These are phyloP conservation scores for Bathybates hornii DNA, from an alignment of 2,113 vertebrate genomes.

Conservation along the genomic window DNA sequence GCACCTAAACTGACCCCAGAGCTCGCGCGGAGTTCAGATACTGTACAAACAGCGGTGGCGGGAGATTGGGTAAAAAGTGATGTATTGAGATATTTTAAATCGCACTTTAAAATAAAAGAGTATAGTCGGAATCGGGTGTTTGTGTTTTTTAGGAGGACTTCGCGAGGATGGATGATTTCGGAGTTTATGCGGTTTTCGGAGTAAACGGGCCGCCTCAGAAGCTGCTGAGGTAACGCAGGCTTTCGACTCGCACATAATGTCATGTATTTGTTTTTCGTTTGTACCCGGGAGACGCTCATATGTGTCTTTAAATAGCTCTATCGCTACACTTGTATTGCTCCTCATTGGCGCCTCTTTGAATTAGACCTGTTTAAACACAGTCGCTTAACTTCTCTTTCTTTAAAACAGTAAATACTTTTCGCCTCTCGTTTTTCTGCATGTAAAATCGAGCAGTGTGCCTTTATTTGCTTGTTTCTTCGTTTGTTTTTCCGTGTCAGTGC, in stretches of 20 bases:
- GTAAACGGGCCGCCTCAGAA: conserved; percentile 55
- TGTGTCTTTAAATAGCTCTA: background rate
- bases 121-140: background rate
- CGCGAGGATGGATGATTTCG: conserved; percentile 63
- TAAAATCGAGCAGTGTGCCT: background rate
- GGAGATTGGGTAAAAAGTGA: background rate
- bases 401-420: rapidly evolving
- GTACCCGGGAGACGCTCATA: rapidly evolving
- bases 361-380: background rate
- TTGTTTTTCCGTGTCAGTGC: background rate
- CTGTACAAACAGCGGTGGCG: conserved; percentile 30
- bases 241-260: background rate
- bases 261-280: background rate
- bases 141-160: background rate
- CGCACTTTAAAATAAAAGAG: background rate
- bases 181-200: conserved; percentile 66
- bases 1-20: background rate
- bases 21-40: conserved; percentile 29
- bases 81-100: background rate
- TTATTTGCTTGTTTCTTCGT: background rate
- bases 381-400: rapidly evolving
- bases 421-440: rapidly evolving
- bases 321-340: background rate
- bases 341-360: background rate
- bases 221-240: conserved; percentile 53